Base-by-base conservation (phyloP, 1,140 invertebrate species). In the Drosophila seguyi region DNA sequence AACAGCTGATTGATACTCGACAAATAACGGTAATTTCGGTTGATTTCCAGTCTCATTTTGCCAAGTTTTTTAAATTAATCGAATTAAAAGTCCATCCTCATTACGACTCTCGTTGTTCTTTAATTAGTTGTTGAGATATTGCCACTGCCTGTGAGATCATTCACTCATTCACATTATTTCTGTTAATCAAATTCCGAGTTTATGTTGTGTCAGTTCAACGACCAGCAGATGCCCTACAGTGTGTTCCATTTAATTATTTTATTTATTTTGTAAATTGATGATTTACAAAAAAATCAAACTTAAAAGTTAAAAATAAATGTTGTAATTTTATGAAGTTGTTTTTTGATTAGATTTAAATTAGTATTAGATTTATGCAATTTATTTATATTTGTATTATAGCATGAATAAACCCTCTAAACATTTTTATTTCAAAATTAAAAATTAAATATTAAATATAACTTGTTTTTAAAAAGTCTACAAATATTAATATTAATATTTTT, bases 71-170 rank as follows among this genome's bases (percentile, higher is more conserved):
- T n/a, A n/a, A 55, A 55, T 55, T 55, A 55, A 38, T 55, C 14
- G 5, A 55, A 55, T 55, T 55, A 38, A 22, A 55, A 55, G 52
- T 22, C 18, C 50, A 53, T 36, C 14, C 52, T 25, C 7, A 38
- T 55, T 55, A 55, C 34, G 20, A 2, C 13, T 25, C 20, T 38
- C 20, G 47, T n/a, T 8, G 52, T 55, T 38, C 50, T 38, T 55
- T 38, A 55, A 55, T 55, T 55, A 38, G 52, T 55, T 38, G 4
- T 55, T 55, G 20, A 36, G 52, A 55, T 55, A 38, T 47, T 47
- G 20, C 20, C 18, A 25, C 10, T 38, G 31, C 20, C 34, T 25
- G 14, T 22, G 20, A 38, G 31, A 36, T 47, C 22, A 47, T 25
- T 47, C 44, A 16, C 44, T 36, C 18, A 22, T 34, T 36, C 31